These are phyloP conservation scores for Drosophila malerkotliana DNA, from an alignment of 1,140 invertebrate genomes.

Conservation along the genomic window DNA sequence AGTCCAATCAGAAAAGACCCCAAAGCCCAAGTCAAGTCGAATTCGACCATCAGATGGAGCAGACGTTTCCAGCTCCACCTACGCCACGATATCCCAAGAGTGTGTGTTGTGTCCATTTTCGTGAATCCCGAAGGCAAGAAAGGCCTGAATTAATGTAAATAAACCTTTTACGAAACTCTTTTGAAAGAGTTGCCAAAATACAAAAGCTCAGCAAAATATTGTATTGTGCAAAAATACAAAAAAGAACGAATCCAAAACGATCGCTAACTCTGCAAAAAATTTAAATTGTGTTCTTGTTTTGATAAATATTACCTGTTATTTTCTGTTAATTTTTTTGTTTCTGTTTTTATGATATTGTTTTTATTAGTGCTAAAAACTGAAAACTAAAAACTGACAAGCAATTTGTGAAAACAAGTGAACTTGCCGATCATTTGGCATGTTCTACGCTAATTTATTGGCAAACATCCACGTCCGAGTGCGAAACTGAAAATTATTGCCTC, in stretches of 20 bases:
- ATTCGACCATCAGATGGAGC: conserved; percentile 77
- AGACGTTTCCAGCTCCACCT: conserved; percentile 50
- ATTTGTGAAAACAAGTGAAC: conserved; percentile 3
- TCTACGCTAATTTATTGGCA: conserved; percentile 25
- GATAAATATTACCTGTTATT: neutral
- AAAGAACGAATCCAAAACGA: neutral
- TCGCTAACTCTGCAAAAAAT: neutral
- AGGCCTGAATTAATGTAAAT: conserved; percentile 32
- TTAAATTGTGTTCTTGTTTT: neutral
- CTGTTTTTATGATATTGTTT: neutral
- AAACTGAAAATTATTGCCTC: conserved; percentile 8
- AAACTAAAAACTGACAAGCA: conserved; percentile 4
- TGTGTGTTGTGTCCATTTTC: conserved; percentile 31
- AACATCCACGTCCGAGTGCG: conserved; percentile 30
- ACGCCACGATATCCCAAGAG: conserved; percentile 2
- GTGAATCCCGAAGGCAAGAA: conserved; percentile 11
- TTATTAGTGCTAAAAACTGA: conserved; percentile 2
- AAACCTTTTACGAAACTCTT: conserved; percentile 6
- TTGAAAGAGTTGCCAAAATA: conserved; percentile 1
- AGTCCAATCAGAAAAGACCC: too few relatives aligned
- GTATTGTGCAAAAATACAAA: neutral
- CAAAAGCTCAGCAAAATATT: neutral
- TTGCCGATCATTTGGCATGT: conserved; percentile 18
- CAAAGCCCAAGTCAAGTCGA: conserved; percentile 9
- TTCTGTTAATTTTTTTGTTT: conserved; percentile 2